A percentile compares a stretch with the other conserved stretches of the same genome.
Conservation (phyloP, 2,113 vertebrate species). For the Nerophis lumbriciformis region DNA sequence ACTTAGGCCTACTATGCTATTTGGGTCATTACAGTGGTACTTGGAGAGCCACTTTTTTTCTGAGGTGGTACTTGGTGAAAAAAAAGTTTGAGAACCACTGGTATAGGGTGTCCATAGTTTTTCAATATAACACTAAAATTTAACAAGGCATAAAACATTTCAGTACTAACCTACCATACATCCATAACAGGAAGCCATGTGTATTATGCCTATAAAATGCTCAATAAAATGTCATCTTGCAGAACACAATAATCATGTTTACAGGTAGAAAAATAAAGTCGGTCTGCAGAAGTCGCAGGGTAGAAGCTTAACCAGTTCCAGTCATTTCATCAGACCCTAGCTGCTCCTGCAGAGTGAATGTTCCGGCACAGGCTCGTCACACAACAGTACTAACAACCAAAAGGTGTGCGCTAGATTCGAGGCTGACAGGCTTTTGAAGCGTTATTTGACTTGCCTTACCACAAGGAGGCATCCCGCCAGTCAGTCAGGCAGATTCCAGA, state of each 20-base stretch:
- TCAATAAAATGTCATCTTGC: background rate
- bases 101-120: too few relatives aligned
- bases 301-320: too few relatives aligned
- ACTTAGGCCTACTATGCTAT: too few relatives aligned
- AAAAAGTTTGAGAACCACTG: too few relatives aligned
- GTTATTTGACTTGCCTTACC: background rate
- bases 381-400: background rate
- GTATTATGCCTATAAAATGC: slow-evolving; percentile 7
- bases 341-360: slow-evolving; percentile 16
- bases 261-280: slow-evolving; percentile 5
- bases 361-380: slow-evolving; percentile 2
- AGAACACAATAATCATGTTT: slow-evolving; percentile 1
- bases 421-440: slow-evolving; percentile 3
- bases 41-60: too few relatives aligned
- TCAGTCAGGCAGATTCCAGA: background rate
- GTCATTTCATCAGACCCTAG: background rate
- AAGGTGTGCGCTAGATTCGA: background rate
- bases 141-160: too few relatives aligned
- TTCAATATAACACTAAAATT: too few relatives aligned
- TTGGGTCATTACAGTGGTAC: too few relatives aligned
- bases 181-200: background rate
- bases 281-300: background rate
- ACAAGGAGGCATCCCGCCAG: slow-evolving; percentile 6
- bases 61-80: too few relatives aligned
- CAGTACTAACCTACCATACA: background rate